Evolutionary conservation across 2,797 vertebrate species (phyloP), one percentile per base, ranked within the genome.

Genomic region (Typhlichthys subterraneus): DNA sequence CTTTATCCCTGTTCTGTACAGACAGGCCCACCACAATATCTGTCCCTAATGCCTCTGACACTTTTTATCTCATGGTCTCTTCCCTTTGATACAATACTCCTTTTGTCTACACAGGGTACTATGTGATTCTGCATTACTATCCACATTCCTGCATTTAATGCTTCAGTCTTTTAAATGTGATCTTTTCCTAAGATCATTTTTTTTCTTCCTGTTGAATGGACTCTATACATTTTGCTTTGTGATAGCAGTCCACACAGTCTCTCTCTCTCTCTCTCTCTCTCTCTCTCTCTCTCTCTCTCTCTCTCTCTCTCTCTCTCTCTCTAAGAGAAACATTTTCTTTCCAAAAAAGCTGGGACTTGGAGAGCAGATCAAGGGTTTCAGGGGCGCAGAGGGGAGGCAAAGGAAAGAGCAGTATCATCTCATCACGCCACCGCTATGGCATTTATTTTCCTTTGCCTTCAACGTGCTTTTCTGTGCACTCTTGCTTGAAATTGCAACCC

Each of bases 361-460:
- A 81, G 60, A 53, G 49, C 29, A 82, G 74, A 85, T 82, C 55
- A 72, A 65, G 58, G 52, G 3, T 59, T 60, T 70, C 12, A 42
- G 50, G 47, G 48, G 17, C 10, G 12, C 23, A 56, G 14, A 15
- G 52, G 46, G 61, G 50, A 59, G 29, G 31, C 12, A 9, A 14
- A 51, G 33, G 60, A 63, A 72, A 68, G 62, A 17, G 45, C 49
- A 56, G 63, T 82, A 77, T 81, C 73, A 59, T 76, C 59, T 64
- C 65, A 76, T 80, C 72, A 71, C 45, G 13, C 59, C 71, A 73
- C 50, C 66, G 72, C 79, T 54, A 67, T 74, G 76, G 63, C 69
- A 78, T 84, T 80, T 77, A 73, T 84, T 85, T 80, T 72, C 68
- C 70, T 75, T 79, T 55, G 73, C 58, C 64, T 77, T 75, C 60